Conservation (phyloP, 2,888 invertebrate genomes). For the Ophion slaviceki region DNA sequence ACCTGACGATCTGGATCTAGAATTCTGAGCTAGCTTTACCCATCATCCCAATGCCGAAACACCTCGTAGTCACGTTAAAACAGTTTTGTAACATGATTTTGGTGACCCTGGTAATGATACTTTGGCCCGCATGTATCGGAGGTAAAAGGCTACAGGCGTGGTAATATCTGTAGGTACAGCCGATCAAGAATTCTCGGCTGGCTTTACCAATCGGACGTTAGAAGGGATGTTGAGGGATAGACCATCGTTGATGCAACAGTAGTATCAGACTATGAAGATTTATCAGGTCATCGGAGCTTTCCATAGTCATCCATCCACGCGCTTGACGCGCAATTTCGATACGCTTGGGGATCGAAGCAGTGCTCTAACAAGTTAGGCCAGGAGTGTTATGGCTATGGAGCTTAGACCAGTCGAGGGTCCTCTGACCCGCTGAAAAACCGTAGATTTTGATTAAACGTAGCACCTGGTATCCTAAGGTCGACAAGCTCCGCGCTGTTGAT, state of each 20-base stretch:
- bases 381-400: slow-evolving; percentile 18
- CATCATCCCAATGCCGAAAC: too few species aligned
- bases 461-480: slow-evolving; percentile 15
- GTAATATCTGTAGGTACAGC: not conserved
- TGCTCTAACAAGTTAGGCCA: not conserved
- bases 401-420: not conserved
- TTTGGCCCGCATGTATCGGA: too few species aligned
- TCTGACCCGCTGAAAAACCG: slow-evolving; percentile 18
- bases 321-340: slow-evolving; percentile 20
- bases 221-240: not conserved
- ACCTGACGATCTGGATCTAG: too few species aligned
- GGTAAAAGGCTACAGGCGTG: too few species aligned
- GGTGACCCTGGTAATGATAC: too few species aligned
- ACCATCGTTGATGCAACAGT: slow-evolving; percentile 18
- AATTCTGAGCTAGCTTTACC: too few species aligned
- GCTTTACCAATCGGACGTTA: not conserved
- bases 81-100: too few species aligned
- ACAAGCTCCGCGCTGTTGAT: slow-evolving; percentile 38
- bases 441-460: slow-evolving; percentile 43
- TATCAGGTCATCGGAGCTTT: slow-evolving; percentile 17
- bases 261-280: slow-evolving; percentile 16
- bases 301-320: slow-evolving; percentile 23
- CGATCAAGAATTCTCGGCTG: not conserved
- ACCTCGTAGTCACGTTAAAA: too few species aligned
- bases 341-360: not conserved